Percentiles rank a stretch among this genome's conserved stretches.
Evolutionary conservation across 2,797 vertebrate species (phyloP).

Genomic region (Spea hammondii): DNA sequence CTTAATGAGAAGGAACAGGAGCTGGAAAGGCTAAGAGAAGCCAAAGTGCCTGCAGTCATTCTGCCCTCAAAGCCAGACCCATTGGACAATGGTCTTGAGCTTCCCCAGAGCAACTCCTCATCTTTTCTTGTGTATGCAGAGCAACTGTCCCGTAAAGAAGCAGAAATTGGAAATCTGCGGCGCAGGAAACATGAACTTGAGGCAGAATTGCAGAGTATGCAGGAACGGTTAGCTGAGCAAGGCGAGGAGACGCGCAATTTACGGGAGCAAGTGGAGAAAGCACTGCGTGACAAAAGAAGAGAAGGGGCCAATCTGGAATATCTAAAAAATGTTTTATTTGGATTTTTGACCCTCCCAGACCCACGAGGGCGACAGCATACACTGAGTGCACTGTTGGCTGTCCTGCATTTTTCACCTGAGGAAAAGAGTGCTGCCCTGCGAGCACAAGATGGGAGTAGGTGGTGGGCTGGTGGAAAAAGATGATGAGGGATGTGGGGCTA

Average conservation of each 20-base stretch:
- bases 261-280: slow-evolving; percentile 73
- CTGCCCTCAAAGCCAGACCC: slow-evolving; percentile 7
- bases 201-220: slow-evolving; percentile 75
- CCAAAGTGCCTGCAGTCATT: neutral
- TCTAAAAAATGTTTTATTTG: slow-evolving; percentile 88
- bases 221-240: slow-evolving; percentile 71
- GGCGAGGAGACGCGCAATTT: slow-evolving; percentile 71
- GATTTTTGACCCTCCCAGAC: slow-evolving; percentile 85
- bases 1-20: slow-evolving; percentile 89
- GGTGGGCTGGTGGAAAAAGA: slow-evolving; percentile 73
- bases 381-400: slow-evolving; percentile 84
- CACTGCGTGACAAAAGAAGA: slow-evolving; percentile 75
- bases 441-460: slow-evolving; percentile 72
- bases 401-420: slow-evolving; percentile 92
- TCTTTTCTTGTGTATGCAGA: slow-evolving; percentile 86
- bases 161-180: slow-evolving; percentile 74
- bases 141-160: slow-evolving; percentile 88
- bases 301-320: slow-evolving; percentile 96
- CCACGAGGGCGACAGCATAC: slow-evolving; percentile 85
- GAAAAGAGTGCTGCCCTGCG: slow-evolving; percentile 75
- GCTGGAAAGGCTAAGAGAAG: slow-evolving; percentile 74
- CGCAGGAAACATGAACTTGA: slow-evolving; percentile 82
- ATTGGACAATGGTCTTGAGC: slow-evolving; percentile 49
- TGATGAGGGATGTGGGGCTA: slow-evolving; percentile 54
- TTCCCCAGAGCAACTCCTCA: slow-evolving; percentile 65